Evolutionary conservation across 2,888 invertebrate species (phyloP), one percentile per base, ranked within the genome.

Genomic region (Trissolcus japonicus): DNA sequence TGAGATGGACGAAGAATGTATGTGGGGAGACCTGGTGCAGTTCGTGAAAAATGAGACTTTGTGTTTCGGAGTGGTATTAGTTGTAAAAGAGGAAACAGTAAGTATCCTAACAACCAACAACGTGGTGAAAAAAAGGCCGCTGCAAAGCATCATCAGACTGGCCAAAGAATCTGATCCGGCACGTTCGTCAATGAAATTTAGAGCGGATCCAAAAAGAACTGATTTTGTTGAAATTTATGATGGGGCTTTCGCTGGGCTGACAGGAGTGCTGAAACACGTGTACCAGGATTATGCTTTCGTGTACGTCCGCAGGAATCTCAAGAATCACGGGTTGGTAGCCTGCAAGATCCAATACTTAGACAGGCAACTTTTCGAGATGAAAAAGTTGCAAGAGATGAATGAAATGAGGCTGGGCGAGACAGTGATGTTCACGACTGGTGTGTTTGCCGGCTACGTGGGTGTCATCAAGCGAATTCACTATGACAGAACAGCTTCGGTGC

Each of bases 21-120:
- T 16, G 16, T 46, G 46, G 46, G 46, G 46, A 46, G 46, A 46
- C 46, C 46, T 46, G 7, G 46, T 46, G 46, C 9, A 46, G 11
- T 46, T 46, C 11, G 6, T 16, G 4, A 14, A 16, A 46, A 46
- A 46, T 6, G 16, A 46, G 1, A 6, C 0, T 46, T 14, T 14
- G 6, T 11, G 11, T 16, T n/a, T 46, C 16, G 46, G 46, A 16
- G 46, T 46, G 46, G 14, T 46, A 14, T 46, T 46, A 1, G 14
- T 16, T 4, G 46, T 46, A 0, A 1, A 2, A 13, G 16, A 16
- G 1, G 16, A 46, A 46, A 46, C 16, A 16, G 46, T 16, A 14
- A 16, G 16, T 14, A 46, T 46, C 7, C 16, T 46, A 46, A 46
- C 46, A 7, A 13, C 46, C 6, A n/a, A 46, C 46, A 46, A 46